A percentile compares a stretch with the other conserved stretches of the same genome.
phyloP scores from a whole-genome alignment of 1,140 invertebrate species.

The Hyphantria cunea region DNA sequence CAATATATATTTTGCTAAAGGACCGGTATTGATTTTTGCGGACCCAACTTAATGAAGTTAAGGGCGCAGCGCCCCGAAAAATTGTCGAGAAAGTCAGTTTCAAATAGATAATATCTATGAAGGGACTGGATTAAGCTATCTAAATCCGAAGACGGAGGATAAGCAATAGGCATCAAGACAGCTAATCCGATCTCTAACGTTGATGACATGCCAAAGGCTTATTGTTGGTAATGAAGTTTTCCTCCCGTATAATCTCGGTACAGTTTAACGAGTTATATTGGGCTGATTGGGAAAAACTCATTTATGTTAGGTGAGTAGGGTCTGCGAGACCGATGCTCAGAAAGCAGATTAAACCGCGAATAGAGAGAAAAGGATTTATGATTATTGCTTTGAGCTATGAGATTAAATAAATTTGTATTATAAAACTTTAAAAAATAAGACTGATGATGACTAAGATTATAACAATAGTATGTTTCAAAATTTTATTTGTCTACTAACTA shows the following conservation, averaged over 20 bases:
- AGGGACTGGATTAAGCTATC: constrained; percentile 14
- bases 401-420: no score
- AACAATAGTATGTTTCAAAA: no score
- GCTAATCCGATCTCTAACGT: constrained; percentile 1
- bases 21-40: constrained; percentile 17
- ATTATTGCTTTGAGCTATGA: background rate
- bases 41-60: constrained; percentile 23
- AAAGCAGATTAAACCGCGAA: background rate
- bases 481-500: no score
- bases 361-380: background rate
- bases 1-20: constrained; percentile 21
- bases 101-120: constrained; percentile 15
- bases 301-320: constrained; percentile 2
- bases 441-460: no score
- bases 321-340: background rate
- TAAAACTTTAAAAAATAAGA: no score
- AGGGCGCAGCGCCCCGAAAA: constrained; percentile 18
- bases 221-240: constrained; percentile 2
- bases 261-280: constrained; percentile 6
- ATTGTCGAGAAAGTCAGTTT: constrained; percentile 7
- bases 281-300: constrained; percentile 16
- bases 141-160: constrained; percentile 3
- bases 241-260: constrained; percentile 1
- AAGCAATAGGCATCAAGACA: constrained; percentile 4
- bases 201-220: constrained; percentile 7